Evolutionary conservation across 2,888 invertebrate genomes (phyloP).

Genomic region (Ypsolopha scabrella): DNA sequence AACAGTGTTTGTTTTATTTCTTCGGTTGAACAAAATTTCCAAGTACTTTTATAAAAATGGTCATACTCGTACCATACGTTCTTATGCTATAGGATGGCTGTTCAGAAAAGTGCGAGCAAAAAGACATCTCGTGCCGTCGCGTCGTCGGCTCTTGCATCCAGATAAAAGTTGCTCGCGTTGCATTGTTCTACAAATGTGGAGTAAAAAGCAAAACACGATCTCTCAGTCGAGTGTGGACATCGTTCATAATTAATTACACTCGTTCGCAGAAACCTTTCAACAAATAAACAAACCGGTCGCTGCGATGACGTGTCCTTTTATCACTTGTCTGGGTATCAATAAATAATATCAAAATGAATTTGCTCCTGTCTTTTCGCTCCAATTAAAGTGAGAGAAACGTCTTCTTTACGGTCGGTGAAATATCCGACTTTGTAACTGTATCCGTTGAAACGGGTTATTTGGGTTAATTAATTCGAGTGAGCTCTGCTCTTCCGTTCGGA

Average conservation of each 20-base stretch:
- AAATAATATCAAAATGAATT: conserved; percentile 42
- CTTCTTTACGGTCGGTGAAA: not conserved
- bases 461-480: not conserved
- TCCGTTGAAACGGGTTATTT: not conserved
- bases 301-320: conserved; percentile 40
- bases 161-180: conserved; percentile 49
- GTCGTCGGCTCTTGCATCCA: conserved; percentile 39
- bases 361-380: conserved; percentile 20
- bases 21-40: too few relatives aligned
- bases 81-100: conserved; percentile 12
- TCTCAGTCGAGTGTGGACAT: conserved; percentile 25
- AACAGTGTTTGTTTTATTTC: not conserved
- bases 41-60: too few relatives aligned
- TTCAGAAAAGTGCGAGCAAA: conserved; percentile 27
- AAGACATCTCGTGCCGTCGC: conserved; percentile 23
- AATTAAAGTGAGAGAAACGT: conserved; percentile 25
- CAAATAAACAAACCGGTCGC: conserved; percentile 38
- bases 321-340: conserved; percentile 41
- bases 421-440: not conserved
- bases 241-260: conserved; percentile 58
- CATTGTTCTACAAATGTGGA: conserved; percentile 58
- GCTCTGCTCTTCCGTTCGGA: too few relatives aligned
- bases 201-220: conserved; percentile 18
- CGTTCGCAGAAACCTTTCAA: conserved; percentile 53
- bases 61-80: too few relatives aligned